A percentile compares a stretch with the other conserved stretches of the same genome.
These are phyloP conservation scores for Thymelicus lineola DNA, from an alignment of 2,888 invertebrate genomes.

Conservation along the genomic window DNA sequence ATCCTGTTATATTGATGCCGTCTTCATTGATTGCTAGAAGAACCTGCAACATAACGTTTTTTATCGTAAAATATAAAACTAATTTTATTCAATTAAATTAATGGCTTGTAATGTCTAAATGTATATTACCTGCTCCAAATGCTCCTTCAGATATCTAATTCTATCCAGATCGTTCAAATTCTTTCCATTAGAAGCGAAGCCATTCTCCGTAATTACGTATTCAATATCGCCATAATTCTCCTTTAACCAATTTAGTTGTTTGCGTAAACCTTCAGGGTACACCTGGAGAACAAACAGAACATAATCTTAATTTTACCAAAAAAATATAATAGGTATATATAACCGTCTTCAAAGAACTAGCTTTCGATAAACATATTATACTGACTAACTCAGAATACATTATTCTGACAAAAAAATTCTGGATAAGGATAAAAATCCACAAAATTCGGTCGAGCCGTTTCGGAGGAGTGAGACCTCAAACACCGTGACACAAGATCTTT, in stretches of 20 bases:
- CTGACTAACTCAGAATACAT: no score
- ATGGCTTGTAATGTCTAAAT: no score
- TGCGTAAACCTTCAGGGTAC: slow-evolving; percentile 72
- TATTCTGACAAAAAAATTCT: no score
- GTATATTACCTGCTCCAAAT: slow-evolving; percentile 55
- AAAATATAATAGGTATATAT: no score
- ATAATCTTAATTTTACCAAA: no score
- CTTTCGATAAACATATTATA: no score
- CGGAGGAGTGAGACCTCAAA: no score
- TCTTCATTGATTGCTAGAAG: slow-evolving; percentile 66
- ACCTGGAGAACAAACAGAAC: slow-evolving; percentile 48
- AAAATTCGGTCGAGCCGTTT: no score
- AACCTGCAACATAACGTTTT: slow-evolving; percentile 44
- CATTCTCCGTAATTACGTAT: slow-evolving; percentile 76
- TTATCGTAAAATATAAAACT: not conserved
- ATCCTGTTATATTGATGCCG: slow-evolving; percentile 86
- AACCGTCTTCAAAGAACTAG: no score
- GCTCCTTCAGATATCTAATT: slow-evolving; percentile 47
- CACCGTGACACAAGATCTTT: no score
- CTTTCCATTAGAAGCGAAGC: slow-evolving; percentile 52
- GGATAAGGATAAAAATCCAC: no score
- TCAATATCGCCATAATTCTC: slow-evolving; percentile 65
- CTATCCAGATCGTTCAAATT: slow-evolving; percentile 56
- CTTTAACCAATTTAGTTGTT: slow-evolving; percentile 66
- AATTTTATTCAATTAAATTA: no score